Percentiles rank a stretch among this genome's conserved stretches.
These are phyloP conservation scores for Phylloscopus trochiloides DNA, from an alignment of 2,113 vertebrate species.

Conservation along the genomic window DNA sequence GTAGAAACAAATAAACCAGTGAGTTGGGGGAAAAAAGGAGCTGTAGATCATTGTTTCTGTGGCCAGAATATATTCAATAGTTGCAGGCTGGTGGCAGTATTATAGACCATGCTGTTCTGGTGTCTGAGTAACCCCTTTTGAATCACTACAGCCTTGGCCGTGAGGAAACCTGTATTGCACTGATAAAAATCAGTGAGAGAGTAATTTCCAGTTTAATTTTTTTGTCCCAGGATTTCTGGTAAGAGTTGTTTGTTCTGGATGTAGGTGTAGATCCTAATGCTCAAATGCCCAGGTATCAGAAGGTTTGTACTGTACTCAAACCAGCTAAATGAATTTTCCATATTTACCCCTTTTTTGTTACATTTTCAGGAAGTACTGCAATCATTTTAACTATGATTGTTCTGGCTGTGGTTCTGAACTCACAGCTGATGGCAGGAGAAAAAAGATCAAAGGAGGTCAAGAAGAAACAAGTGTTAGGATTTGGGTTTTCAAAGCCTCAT, in stretches of 20 bases:
- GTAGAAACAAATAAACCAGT: neutral
- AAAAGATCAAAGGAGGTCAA: neutral
- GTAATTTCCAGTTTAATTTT: neutral
- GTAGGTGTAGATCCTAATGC: neutral
- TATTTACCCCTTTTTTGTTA: neutral
- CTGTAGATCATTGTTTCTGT: neutral
- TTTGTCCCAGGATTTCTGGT: neutral
- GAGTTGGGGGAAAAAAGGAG: neutral
- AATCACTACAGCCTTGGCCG: neutral
- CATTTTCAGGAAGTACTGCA: neutral
- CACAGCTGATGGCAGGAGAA: neutral
- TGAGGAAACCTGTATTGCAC: neutral
- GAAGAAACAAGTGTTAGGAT: neutral
- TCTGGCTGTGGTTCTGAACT: neutral
- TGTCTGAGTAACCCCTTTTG: neutral
- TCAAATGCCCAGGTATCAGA: neutral
- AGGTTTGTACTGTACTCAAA: neutral
- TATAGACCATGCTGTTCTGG: neutral
- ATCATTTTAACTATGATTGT: neutral
- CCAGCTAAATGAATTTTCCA: neutral
- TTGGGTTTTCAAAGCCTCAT: neutral
- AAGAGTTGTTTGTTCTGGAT: neutral
- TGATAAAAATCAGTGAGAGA: neutral
- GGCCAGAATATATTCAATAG: neutral
- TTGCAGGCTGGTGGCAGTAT: neutral